phyloP scores from a whole-genome alignment of 2,797 vertebrate species.

The Takifugu rubripes region DNA sequence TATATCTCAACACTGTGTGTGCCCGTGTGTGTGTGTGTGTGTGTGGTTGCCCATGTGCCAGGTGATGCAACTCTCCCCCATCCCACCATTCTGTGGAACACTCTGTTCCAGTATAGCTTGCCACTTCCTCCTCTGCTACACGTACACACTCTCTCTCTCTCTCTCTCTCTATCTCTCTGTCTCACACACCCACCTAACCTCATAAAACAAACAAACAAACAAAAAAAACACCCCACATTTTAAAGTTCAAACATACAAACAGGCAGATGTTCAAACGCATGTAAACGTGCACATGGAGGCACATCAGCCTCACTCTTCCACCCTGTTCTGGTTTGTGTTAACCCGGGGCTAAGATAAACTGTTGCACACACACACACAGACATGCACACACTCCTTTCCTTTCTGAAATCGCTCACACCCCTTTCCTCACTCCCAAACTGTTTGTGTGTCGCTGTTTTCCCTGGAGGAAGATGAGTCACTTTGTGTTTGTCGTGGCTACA shows the following conservation, averaged over 20 bases:
- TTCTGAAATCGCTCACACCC: not conserved
- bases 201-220: constrained; percentile 10
- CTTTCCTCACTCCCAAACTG: constrained; percentile 19
- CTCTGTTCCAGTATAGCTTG: constrained; percentile 63
- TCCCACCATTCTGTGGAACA: constrained; percentile 48
- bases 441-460: constrained; percentile 42
- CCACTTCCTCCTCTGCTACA: constrained; percentile 47
- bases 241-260: constrained; percentile 28
- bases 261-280: constrained; percentile 48
- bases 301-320: constrained; percentile 13
- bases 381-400: constrained; percentile 16
- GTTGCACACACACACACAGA: constrained; percentile 40
- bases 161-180: constrained; percentile 10
- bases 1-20: not conserved
- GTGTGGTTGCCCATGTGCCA: not conserved
- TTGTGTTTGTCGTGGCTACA: constrained; percentile 48
- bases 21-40: not conserved
- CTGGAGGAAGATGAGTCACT: constrained; percentile 66
- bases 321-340: constrained; percentile 63
- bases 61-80: not conserved
- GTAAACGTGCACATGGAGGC: constrained; percentile 13
- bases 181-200: not conserved
- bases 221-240: constrained; percentile 10
- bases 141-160: constrained; percentile 16
- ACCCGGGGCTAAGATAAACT: constrained; percentile 42